phyloP scores from a whole-genome alignment of 2,888 invertebrate species.

The Acrobasis consociella region DNA sequence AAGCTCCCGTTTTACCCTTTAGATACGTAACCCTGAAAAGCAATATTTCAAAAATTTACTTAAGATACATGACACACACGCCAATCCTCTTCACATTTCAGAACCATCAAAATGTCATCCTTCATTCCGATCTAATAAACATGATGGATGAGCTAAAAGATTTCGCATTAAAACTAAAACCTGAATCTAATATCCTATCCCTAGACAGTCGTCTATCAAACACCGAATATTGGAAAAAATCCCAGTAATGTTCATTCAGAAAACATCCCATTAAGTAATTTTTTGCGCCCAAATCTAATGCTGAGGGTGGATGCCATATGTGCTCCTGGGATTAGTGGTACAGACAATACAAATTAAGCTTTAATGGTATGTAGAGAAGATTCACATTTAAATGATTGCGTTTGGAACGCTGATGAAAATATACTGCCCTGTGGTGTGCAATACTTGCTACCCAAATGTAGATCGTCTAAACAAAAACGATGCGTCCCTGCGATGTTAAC shows the following conservation, averaged over 20 bases:
- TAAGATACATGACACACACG: too few species aligned
- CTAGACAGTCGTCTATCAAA: conserved; percentile 43
- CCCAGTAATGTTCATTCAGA: conserved; percentile 66
- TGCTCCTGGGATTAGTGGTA: conserved; percentile 61
- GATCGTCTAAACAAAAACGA: too few species aligned
- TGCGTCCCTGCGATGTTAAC: too few species aligned
- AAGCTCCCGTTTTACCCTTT: too few species aligned
- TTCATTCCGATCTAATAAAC: conserved; percentile 19
- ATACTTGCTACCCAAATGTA: background rate
- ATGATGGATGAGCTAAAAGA: conserved; percentile 12
- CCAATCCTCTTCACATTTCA: background rate
- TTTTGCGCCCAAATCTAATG: conserved; percentile 76
- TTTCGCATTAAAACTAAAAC: conserved; percentile 19
- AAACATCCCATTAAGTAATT: conserved; percentile 80
- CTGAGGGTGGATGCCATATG: conserved; percentile 77
- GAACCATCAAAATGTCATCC: background rate
- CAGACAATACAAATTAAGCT: conserved; percentile 36
- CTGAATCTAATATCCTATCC: conserved; percentile 21
- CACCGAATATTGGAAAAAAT: conserved; percentile 41
- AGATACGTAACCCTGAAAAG: too few species aligned
- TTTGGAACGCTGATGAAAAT: conserved; percentile 30
- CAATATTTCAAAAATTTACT: too few species aligned
- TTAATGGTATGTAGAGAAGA: conserved; percentile 34
- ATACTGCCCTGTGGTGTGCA: conserved; percentile 27
- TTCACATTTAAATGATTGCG: conserved; percentile 33